phyloP scores from a whole-genome alignment of 2,797 vertebrate species.

The Ctenopoma kingsleyae region DNA sequence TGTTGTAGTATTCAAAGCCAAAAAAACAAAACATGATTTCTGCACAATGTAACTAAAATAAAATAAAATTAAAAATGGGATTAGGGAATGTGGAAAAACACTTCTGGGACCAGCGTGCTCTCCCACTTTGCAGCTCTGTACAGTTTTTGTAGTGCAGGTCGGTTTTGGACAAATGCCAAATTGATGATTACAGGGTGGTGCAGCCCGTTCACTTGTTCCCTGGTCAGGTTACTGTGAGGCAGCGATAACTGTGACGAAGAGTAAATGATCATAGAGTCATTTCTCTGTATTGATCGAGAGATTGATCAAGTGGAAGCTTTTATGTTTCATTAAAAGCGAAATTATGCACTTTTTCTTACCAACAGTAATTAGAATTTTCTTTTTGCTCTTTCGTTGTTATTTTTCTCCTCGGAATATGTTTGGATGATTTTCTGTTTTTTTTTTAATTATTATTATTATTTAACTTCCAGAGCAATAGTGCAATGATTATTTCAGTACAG shows the following conservation, averaged over 20 bases:
- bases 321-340: constrained; percentile 79
- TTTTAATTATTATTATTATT: constrained; percentile 52
- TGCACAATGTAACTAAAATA: background rate
- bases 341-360: constrained; percentile 89
- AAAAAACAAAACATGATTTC: background rate
- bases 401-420: constrained; percentile 14
- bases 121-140: background rate
- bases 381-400: constrained; percentile 46
- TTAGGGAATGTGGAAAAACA: background rate
- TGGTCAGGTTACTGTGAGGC: constrained; percentile 24
- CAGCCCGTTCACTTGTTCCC: background rate
- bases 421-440: constrained; percentile 70
- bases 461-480: constrained; percentile 87
- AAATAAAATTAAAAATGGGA: background rate
- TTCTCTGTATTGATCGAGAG: constrained; percentile 55
- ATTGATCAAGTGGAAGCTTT: constrained; percentile 70
- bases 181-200: background rate
- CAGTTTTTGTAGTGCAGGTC: background rate
- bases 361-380: constrained; percentile 69
- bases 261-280: constrained; percentile 48
- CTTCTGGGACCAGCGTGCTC: background rate
- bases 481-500: constrained; percentile 85
- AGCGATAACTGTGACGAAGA: constrained; percentile 42
- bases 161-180: background rate
- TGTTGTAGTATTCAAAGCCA: constrained; percentile 1